phyloP scores from a whole-genome alignment of 53 echinoderm and acorn worm genomes.

The Paracentrotus lividus region DNA sequence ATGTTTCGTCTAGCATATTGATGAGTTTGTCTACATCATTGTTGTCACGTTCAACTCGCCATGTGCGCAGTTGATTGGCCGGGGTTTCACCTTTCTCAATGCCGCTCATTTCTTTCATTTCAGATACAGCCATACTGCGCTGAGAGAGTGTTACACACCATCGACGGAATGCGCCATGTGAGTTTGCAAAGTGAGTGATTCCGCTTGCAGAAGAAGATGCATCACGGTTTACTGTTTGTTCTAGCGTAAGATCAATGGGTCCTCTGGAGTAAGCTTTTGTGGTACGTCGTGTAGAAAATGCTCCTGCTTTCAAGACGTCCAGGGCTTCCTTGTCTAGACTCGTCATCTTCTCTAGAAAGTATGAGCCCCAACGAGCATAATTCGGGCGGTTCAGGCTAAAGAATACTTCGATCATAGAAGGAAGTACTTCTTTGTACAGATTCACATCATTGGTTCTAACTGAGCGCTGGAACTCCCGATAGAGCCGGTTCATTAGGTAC shows the following conservation, averaged over 20 bases:
- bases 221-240: constrained; percentile 80
- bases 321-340: constrained; percentile 28
- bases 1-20: constrained; percentile 32
- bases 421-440: constrained; percentile 70
- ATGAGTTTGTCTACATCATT: background rate
- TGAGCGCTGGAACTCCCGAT: constrained; percentile 76
- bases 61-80: constrained; percentile 33
- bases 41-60: constrained; percentile 63
- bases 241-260: constrained; percentile 78
- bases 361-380: constrained; percentile 85
- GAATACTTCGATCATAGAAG: constrained; percentile 75
- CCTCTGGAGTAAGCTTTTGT: constrained; percentile 66
- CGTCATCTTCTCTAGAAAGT: constrained; percentile 75
- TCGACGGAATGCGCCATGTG: constrained; percentile 69
- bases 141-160: constrained; percentile 68
- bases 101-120: constrained; percentile 63
- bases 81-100: constrained; percentile 51
- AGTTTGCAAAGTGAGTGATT: constrained; percentile 67
- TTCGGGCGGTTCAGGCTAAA: constrained; percentile 81
- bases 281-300: constrained; percentile 77
- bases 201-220: constrained; percentile 79
- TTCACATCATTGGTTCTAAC: constrained; percentile 79
- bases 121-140: constrained; percentile 68
- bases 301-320: constrained; percentile 70
- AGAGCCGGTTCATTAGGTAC: constrained; percentile 76